Evolutionary conservation across 1,140 invertebrate genomes (phyloP).

Genomic region (Metaphire vulgaris): DNA sequence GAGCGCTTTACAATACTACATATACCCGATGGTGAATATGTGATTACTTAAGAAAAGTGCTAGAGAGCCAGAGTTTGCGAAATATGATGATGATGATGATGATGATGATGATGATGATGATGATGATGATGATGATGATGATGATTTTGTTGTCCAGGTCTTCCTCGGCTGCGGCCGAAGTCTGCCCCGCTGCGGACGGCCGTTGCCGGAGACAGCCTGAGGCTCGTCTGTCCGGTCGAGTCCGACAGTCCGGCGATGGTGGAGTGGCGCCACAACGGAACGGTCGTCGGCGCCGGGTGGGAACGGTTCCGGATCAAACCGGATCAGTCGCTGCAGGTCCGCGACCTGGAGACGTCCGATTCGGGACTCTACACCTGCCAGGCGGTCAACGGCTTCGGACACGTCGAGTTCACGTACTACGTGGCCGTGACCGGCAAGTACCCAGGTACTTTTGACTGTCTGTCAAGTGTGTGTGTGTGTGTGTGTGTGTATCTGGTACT

Average conservation of each 20-base stretch:
- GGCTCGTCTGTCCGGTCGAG: not conserved
- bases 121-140: conserved; percentile 2
- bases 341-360: not conserved
- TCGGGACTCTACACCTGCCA: not conserved
- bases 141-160: not conserved
- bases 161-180: not conserved
- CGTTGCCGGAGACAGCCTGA: not conserved
- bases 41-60: not conserved
- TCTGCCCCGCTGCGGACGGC: not conserved
- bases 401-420: not conserved
- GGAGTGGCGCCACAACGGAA: not conserved
- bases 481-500: too few species aligned
- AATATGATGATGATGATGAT: not conserved
- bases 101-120: conserved; percentile 2
- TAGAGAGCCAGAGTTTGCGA: not conserved
- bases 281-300: not conserved
- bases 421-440: not conserved
- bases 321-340: not conserved
- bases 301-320: not conserved
- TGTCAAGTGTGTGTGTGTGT: too few species aligned
- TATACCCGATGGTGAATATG: not conserved
- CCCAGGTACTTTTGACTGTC: not conserved
- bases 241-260: not conserved
- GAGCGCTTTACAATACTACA: too few species aligned
- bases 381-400: not conserved